Base-by-base conservation (phyloP, 2,113 vertebrate species). In the Sebastes fasciatus region DNA sequence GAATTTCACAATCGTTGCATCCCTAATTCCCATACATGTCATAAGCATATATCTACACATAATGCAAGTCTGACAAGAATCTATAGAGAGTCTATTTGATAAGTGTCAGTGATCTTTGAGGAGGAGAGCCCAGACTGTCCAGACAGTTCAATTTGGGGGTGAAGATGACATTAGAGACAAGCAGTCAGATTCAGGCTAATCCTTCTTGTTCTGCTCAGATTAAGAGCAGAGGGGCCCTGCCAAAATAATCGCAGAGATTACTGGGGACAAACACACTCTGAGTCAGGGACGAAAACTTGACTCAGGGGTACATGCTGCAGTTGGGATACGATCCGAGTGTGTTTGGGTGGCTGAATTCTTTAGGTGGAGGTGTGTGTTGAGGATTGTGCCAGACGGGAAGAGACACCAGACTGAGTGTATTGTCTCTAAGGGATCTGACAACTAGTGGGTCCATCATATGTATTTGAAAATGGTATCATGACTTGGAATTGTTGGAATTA, bases 161-260 rank as follows among this genome's bases (percentile, higher is more conserved):
- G 74, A 88, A 76, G 61, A 74, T 73, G 79, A 90, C 62, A 79
- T 79, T 61, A 62, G 63, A 76, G 64, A 86, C 66, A 76, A 83
- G 61, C 64, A 48, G 76, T 63, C 51, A 75, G 60, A 91, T 91
- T 89, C 77, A 73, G 86, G 82, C 57, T 92, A 91, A 94, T 91
- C 90, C 89, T 43, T 77, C 42, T 73, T 66, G 60, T 82, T 84
- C 51, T 82, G 65, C 43, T 77, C 85, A 89, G 89, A 93, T 93
- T 92, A 91, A 70, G 82, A 82, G 48, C 57, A 73, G 57, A 88
- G 79, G 58, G 48, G 34, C 49, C 57, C 64, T 70, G 62, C 76
- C 73, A 88, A 86, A 84, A 78, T 88, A 89, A 92, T 85, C 75
- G 1, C 73, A 86, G 69, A 85, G 91, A 90, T 93, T 93, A 90